A percentile compares a stretch with the other conserved stretches of the same genome.
Conservation (phyloP, 2,797 vertebrate genomes). For the Cuniculus paca region DNA sequence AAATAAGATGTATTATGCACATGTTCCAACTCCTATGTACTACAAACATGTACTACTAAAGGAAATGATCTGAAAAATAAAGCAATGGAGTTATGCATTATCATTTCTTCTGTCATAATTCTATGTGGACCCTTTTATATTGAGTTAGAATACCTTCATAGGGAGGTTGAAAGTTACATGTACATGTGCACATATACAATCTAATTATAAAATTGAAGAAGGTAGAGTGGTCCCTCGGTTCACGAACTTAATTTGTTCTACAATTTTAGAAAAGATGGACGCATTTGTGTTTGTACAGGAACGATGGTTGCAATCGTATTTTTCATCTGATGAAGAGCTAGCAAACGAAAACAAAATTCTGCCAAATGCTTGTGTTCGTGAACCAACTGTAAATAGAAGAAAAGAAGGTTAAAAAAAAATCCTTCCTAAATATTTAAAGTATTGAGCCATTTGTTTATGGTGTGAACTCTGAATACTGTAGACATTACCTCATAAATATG, state of each 20-base stretch:
- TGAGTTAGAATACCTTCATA: background rate
- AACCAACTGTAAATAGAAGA: background rate
- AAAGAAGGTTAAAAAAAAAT: background rate
- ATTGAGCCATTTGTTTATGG: background rate
- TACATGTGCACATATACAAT: background rate
- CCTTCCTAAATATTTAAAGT: background rate
- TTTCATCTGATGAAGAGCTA: background rate
- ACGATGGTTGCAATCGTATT: background rate
- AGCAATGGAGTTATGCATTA: background rate
- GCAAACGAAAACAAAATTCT: background rate
- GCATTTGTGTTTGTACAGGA: background rate
- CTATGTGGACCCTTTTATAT: background rate
- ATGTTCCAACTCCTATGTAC: background rate
- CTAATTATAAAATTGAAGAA: slow-evolving; percentile 19
- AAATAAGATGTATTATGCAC: background rate
- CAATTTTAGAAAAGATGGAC: background rate
- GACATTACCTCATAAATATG: background rate
- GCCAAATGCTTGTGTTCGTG: background rate
- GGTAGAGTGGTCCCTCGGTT: background rate
- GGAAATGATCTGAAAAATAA: background rate
- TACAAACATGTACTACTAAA: background rate
- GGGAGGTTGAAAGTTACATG: background rate
- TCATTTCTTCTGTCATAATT: background rate
- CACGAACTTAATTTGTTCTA: background rate
- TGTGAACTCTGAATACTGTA: background rate